These are phyloP conservation scores for Subacronicta megacephala DNA, from an alignment of 2,888 invertebrate genomes.

Conservation along the genomic window DNA sequence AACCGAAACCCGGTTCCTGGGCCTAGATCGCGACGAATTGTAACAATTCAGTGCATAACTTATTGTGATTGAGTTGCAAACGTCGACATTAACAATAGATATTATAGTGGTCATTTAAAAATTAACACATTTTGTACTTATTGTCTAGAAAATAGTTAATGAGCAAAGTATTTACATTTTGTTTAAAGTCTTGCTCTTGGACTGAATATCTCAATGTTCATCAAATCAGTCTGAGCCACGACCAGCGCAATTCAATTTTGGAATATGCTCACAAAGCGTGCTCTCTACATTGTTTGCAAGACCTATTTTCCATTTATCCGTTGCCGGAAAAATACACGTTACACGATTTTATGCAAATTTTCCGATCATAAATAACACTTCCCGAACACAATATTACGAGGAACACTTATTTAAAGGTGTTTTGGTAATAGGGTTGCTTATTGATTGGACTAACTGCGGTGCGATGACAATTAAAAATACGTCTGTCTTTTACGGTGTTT, in stretches of 20 bases:
- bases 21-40: background rate
- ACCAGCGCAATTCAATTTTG: constrained; percentile 67
- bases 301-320: constrained; percentile 60
- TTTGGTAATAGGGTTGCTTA: too few relatives aligned
- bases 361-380: constrained; percentile 66
- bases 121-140: too few relatives aligned
- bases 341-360: constrained; percentile 69
- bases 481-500: too few relatives aligned
- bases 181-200: background rate
- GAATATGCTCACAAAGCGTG: constrained; percentile 63
- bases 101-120: too few relatives aligned
- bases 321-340: constrained; percentile 61
- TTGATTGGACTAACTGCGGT: too few relatives aligned
- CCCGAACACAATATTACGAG: constrained; percentile 40
- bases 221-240: constrained; percentile 59
- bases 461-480: too few relatives aligned
- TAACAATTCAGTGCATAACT: too few relatives aligned
- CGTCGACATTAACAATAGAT: too few relatives aligned
- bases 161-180: too few relatives aligned
- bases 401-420: constrained; percentile 45
- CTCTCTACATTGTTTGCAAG: constrained; percentile 63
- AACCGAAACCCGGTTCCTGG: background rate
- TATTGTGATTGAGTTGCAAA: too few relatives aligned
- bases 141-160: too few relatives aligned
- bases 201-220: constrained; percentile 30